Base-by-base conservation (phyloP, 2,888 invertebrate genomes). In the Anthoptus insignis region DNA sequence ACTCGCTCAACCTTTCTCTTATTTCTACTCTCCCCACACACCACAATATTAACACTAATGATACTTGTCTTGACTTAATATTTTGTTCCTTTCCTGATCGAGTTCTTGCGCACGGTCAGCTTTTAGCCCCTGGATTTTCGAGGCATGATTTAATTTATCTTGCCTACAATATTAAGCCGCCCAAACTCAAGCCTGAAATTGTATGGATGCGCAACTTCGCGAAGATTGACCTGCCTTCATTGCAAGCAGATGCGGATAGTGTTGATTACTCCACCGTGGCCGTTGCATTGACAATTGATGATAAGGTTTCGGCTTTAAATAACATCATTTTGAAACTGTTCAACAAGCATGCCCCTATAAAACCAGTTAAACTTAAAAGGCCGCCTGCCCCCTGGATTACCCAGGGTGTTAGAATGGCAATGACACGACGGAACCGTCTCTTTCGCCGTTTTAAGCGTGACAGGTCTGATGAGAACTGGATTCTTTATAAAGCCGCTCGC, bases 321-420 rank as follows among this genome's bases (percentile, higher is more conserved):
- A 3, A 13, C 2, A 34, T 13, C 3, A 53, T 53, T 34, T 19
- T 53, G 13, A 34, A 49, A 65, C 8, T 34, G 39, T 19, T 50
- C 11, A 27, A 14, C 24, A 54, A 13, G 2, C 45, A 22, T 42
- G 58, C 34, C 50, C 70, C 42, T 7, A 14, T 32, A 57, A 64
- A 29, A 5, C 47, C 9, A 0, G n/a, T 63, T 0, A 42, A 65
- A 1, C 14, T 70, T 7, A 34, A 59, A 9, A 67, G 66, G 3
- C 13, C 13, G 8, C 53, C 42, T 19, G 52, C 71, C 0, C 13
- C 42, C 34, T 16, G 67, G 9, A 53, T 71, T 0, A 34, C 34
- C 1, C 39, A 34, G 13, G 34, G 34, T 11, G 34, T 34, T 4
- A 34, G 58, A 8, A 22, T 49, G 34, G 58, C 58, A 1, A 58